Conservation (phyloP, 2,888 invertebrate species). For the Nemotelus pantherinus region DNA sequence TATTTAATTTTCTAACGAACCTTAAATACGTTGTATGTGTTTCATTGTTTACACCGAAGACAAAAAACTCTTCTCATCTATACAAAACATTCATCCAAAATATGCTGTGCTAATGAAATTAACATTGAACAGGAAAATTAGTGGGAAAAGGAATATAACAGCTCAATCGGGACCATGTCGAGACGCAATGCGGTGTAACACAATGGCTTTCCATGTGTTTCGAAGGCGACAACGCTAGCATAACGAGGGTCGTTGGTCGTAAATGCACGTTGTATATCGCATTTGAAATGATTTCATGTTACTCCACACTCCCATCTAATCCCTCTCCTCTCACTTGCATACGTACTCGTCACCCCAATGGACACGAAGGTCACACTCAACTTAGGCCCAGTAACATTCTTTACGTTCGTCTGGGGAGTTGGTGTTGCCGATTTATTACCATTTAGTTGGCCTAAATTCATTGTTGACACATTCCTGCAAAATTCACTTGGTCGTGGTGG, state of each 20-base stretch:
- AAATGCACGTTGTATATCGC: constrained; percentile 2
- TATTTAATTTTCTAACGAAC: no score
- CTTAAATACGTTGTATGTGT: no score
- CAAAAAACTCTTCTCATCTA: no score
- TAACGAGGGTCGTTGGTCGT: neutral
- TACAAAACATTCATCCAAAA: neutral
- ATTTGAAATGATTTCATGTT: neutral
- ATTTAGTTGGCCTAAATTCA: constrained; percentile 23
- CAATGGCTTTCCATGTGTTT: neutral
- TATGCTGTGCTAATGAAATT: neutral
- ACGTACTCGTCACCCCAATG: neutral
- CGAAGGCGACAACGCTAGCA: neutral
- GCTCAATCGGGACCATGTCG: neutral
- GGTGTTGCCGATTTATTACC: constrained; percentile 14
- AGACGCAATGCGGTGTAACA: constrained; percentile 13
- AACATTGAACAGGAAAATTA: constrained; percentile 22
- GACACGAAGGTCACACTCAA: constrained; percentile 6
- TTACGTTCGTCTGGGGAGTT: constrained; percentile 25
- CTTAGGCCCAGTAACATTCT: constrained; percentile 16
- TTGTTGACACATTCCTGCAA: constrained; percentile 18
- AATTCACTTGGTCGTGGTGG: neutral
- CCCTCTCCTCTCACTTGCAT: no score
- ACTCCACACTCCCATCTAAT: no score
- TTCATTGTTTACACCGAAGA: no score
- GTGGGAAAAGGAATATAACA: neutral